Evolutionary conservation across 2,797 vertebrate species (phyloP), one percentile per base, ranked within the genome.

Genomic region (Notoglanidium macrostoma): DNA sequence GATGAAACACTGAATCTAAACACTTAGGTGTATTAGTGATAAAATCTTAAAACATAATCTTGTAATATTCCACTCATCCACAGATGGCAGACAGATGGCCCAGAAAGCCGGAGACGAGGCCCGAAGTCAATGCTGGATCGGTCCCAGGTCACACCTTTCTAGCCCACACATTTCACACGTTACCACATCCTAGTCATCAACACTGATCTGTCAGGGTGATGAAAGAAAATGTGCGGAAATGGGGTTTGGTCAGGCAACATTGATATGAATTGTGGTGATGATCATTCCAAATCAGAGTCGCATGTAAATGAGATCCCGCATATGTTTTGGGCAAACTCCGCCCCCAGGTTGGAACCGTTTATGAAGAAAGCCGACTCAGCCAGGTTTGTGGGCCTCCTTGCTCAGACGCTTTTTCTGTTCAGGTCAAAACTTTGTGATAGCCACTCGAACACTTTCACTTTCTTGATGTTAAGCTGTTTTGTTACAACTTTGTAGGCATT

Each of bases 41-140:
- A 9, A 63, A 63, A 84, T 40, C 40, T 40, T 79, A 57, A 81
- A 84, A 81, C 6, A n/a, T 23, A 68, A 83, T n/a, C 44, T 29
- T 51, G 40, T 83, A 84, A 87, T 77, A 65, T 85, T 90, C 87
- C 79, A 29, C 40, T 73, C 83, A 70, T 88, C 51, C 83, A 76
- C 90, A 91, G 86, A 90, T 90, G 88, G 90, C 74, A 68, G 70
- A 46, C 90, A 91, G 89, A 91, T 90, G 90, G 89, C 82, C 15
- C 49, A 44, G 35, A 73, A 70, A 78, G 89, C 87, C 81, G 73
- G 54, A 70, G 68, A 23, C 19, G n/a, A 87, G 86, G 83, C 83
- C 87, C 63, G 77, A 78, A 88, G 81, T 85, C 78, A 9, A 32
- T 81, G 70, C 88, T 73, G 65, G 84, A 86, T 86, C 74, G 17